Conservation (phyloP, 2,888 invertebrate species). For the Mesoligia furuncula region DNA sequence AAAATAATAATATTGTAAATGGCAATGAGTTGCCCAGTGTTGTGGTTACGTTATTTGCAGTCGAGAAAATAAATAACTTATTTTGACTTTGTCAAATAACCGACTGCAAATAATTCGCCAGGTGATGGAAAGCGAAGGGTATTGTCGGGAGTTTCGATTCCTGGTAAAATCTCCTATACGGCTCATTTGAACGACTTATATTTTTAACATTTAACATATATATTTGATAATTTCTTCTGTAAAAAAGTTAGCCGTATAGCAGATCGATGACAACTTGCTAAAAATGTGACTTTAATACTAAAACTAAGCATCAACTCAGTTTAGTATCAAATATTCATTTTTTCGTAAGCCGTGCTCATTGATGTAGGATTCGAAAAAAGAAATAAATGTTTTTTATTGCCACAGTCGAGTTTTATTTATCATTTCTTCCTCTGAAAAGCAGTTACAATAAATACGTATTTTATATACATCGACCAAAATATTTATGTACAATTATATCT, state of each 20-base stretch:
- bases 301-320: conserved; percentile 16
- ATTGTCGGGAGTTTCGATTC: conserved; percentile 44
- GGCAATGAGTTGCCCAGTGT: conserved; percentile 71
- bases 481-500: conserved; percentile 75
- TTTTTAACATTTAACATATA: conserved; percentile 30
- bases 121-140: conserved; percentile 49
- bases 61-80: conserved; percentile 25
- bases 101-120: conserved; percentile 49
- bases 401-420: conserved; percentile 86
- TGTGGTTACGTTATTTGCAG: conserved; percentile 56
- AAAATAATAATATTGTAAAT: conserved; percentile 62
- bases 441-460: conserved; percentile 84
- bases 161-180: conserved; percentile 47
- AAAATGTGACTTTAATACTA: conserved; percentile 64
- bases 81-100: conserved; percentile 9
- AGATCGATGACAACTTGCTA: conserved; percentile 47
- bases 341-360: conserved; percentile 54
- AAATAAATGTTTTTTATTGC: conserved; percentile 89
- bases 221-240: conserved; percentile 14
- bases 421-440: conserved; percentile 79
- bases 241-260: conserved; percentile 48
- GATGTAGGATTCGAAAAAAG: conserved; percentile 69
- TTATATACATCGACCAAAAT: conserved; percentile 67
- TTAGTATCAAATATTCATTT: conserved; percentile 65
- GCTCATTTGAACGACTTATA: conserved; percentile 34